Percentiles rank a stretch among this genome's conserved stretches.
Evolutionary conservation across 2,113 vertebrate species (phyloP).

Genomic region (Stictonetta naevosa): DNA sequence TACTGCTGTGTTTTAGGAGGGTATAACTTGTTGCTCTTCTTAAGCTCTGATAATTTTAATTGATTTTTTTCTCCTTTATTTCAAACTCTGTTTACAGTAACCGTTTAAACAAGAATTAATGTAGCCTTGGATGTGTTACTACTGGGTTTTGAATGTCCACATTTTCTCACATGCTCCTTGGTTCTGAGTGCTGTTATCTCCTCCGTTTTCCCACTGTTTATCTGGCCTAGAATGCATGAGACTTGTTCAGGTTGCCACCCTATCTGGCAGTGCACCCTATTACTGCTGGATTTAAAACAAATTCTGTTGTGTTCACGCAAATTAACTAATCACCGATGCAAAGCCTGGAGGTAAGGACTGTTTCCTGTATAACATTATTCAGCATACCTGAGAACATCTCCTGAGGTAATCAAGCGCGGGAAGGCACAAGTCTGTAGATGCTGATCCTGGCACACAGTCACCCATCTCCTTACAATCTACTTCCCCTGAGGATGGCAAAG

Average conservation of each 20-base stretch:
- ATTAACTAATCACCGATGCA: not conserved
- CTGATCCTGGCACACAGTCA: slow-evolving; percentile 84
- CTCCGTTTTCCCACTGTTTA: not conserved
- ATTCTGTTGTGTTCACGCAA: not conserved
- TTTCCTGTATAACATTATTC: not conserved
- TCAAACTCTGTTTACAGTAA: not conserved
- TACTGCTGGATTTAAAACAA: not conserved
- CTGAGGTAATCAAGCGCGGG: slow-evolving; percentile 94
- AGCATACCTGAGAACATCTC: slow-evolving; percentile 91
- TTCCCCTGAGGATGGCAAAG: slow-evolving; percentile 80
- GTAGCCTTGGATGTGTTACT: not conserved
- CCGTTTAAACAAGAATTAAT: not conserved
- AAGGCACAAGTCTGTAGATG: slow-evolving; percentile 94
- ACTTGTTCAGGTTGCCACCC: not conserved
- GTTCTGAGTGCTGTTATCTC: not conserved
- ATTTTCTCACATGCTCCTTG: not conserved
- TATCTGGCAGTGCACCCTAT: not conserved
- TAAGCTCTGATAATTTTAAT: not conserved
- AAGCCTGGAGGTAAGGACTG: not conserved
- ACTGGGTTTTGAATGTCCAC: not conserved
- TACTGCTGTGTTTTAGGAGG: not conserved
- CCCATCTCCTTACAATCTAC: slow-evolving; percentile 92
- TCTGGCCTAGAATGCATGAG: not conserved
- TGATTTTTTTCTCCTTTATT: not conserved
- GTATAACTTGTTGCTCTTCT: not conserved